Evolutionary conservation across 2,113 vertebrate genomes (phyloP).

Genomic region (Esox niger): DNA sequence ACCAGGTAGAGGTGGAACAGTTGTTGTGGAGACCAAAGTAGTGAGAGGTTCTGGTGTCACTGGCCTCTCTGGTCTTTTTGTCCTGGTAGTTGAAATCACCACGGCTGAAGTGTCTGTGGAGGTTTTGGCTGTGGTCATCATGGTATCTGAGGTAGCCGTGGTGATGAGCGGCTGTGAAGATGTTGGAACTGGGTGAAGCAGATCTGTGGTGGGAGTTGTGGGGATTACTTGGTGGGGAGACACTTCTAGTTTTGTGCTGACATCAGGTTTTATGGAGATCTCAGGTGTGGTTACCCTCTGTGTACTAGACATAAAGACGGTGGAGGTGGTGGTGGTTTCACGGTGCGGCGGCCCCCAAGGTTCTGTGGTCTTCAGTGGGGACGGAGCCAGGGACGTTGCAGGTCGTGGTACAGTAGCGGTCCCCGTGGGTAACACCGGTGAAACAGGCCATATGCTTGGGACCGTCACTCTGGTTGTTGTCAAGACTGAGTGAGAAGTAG

Average conservation of each 20-base stretch:
- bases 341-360: slow-evolving; percentile 36
- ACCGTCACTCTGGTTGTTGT: slow-evolving; percentile 28
- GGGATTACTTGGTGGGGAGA: slow-evolving; percentile 21
- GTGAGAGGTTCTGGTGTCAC: slow-evolving; percentile 21
- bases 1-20: not conserved
- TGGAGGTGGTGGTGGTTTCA: slow-evolving; percentile 34
- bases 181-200: slow-evolving; percentile 14
- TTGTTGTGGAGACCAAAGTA: slow-evolving; percentile 33
- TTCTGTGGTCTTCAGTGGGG: slow-evolving; percentile 31
- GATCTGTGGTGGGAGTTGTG: slow-evolving; percentile 32
- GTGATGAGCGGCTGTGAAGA: slow-evolving; percentile 25
- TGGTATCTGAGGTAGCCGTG: slow-evolving; percentile 1
- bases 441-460: slow-evolving; percentile 7
- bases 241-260: not conserved
- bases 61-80: slow-evolving; percentile 8
- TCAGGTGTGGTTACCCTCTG: slow-evolving; percentile 42
- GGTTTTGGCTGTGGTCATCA: slow-evolving; percentile 34
- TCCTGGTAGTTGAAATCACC: slow-evolving; percentile 29
- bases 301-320: slow-evolving; percentile 33
- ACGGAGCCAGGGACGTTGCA: slow-evolving; percentile 14
- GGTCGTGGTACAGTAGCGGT: slow-evolving; percentile 41
- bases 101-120: slow-evolving; percentile 28
- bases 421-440: slow-evolving; percentile 22
- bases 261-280: slow-evolving; percentile 27
- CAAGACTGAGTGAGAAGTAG: slow-evolving; percentile 14